Percentiles rank a stretch among this genome's conserved stretches.
phyloP scores from a whole-genome alignment of 2,888 invertebrate species.

The Sphecodes monilicornis region DNA sequence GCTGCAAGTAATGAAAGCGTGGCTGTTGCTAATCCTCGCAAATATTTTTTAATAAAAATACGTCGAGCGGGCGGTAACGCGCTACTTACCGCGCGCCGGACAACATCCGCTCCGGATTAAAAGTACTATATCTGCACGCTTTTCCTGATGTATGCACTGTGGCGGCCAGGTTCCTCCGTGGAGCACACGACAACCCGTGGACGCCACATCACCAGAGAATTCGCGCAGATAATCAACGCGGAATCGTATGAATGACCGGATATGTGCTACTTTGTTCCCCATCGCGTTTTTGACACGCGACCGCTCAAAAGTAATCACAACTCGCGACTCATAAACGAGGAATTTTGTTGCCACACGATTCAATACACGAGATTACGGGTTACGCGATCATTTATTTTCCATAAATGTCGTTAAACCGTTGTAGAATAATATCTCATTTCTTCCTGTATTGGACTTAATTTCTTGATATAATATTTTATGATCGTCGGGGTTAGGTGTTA shows the following conservation, averaged over 20 bases:
- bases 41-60: constrained; percentile 70
- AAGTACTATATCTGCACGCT: constrained; percentile 34
- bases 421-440: too few relatives aligned
- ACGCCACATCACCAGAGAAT: neutral
- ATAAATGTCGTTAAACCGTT: too few relatives aligned
- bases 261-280: neutral
- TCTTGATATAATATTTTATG: too few relatives aligned
- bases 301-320: neutral
- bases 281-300: neutral
- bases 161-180: neutral
- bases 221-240: neutral
- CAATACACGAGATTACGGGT: too few relatives aligned
- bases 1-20: constrained; percentile 64
- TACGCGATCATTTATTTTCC: too few relatives aligned
- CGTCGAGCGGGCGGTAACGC: constrained; percentile 42
- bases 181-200: neutral
- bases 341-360: neutral
- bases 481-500: too few relatives aligned
- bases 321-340: neutral
- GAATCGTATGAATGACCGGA: neutral
- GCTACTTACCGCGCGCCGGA: constrained; percentile 30
- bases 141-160: constrained; percentile 27
- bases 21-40: constrained; percentile 63
- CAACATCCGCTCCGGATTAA: constrained; percentile 41
- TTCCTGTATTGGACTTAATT: too few relatives aligned